Evolutionary conservation across 2,888 invertebrate species (phyloP), one percentile per base, ranked within the genome.

Genomic region (Odiellus spinosus): DNA sequence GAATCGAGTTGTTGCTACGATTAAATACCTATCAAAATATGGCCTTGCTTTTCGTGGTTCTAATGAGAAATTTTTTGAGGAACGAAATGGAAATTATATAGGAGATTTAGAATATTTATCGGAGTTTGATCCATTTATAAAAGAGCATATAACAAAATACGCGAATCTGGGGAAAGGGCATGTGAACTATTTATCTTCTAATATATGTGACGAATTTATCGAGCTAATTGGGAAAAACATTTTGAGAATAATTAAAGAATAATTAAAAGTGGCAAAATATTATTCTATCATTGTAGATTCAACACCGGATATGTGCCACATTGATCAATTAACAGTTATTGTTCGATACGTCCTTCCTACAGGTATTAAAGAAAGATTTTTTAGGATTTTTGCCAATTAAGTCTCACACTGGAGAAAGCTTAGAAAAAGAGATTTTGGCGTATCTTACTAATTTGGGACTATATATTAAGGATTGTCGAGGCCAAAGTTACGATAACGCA

Each of bases 121-220:
- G 12, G 50, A 61, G 46, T 63, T 57, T 46, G 60, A 62, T 52
- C 55, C 58, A 5, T 62, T 62, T 48, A 45, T 61, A 38, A 46
- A 38, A n/a, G 44, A 50, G 36, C 60, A 61, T 50, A 51, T 61
- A 33, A 32, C 48, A 44, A 53, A 54, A 35, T 54, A 56, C 50
- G 60, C 58, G 19, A 60, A 60, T 46, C 48, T 49, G 38, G 60
- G 60, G n/a, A 55, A 42, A 45, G 60, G 59, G 5, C 46, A 45
- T 40, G 52, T 56, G 50, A 52, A 63, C 44, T 59, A 57, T 54
- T 50, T 56, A 47, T 55, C 55, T 44, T 56, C 55, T 11, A 59
- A 55, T 50, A 61, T 58, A 18, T 59, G 59, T 53, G 56, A 60
- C 44, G 59, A 62, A 52, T 59, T 61, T 53, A 59, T 59, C 55